These are phyloP conservation scores for Palythoa caribaeorum DNA, from an alignment of 92 coral and sea anemone species.

Conservation along the genomic window DNA sequence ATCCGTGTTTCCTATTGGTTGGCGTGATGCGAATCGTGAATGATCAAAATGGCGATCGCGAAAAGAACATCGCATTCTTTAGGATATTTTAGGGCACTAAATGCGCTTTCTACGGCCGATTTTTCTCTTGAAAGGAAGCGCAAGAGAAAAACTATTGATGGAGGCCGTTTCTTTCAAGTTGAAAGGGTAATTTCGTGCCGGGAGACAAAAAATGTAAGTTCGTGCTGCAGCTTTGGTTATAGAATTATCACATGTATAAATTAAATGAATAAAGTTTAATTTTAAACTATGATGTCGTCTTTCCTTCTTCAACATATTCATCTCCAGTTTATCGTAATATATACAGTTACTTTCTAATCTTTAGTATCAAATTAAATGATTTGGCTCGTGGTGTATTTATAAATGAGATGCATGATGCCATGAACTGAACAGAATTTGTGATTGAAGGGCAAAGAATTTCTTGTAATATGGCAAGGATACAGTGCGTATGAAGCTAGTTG, in stretches of 20 bases:
- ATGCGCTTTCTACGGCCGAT: slow-evolving; percentile 31
- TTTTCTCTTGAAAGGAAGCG: slow-evolving; percentile 8
- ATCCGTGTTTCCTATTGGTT: not conserved
- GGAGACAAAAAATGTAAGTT: slow-evolving; percentile 22
- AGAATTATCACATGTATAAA: not conserved
- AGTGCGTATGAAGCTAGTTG: slow-evolving; percentile 50
- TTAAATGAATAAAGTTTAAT: not conserved
- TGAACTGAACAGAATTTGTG: not conserved
- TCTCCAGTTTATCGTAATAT: not conserved
- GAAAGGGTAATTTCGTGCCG: not conserved
- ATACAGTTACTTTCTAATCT: not conserved
- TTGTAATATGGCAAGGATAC: slow-evolving; percentile 45
- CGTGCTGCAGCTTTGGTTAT: not conserved
- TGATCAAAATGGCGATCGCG: not conserved
- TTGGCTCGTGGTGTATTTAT: not conserved
- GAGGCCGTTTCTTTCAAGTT: slow-evolving; percentile 25
- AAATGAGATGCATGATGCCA: not conserved
- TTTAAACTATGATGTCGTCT: not conserved
- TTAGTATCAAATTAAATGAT: not conserved
- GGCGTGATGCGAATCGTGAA: not conserved
- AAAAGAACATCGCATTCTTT: slow-evolving; percentile 8
- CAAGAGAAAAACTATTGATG: slow-evolving; percentile 27
- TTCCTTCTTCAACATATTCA: not conserved
- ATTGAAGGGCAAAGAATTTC: slow-evolving; percentile 54
- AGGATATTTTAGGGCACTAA: slow-evolving; percentile 32